Percentiles rank a stretch among this genome's conserved stretches.
Conservation (phyloP, 2,797 vertebrate genomes). For the Parauchenoglanis ngamensis region DNA sequence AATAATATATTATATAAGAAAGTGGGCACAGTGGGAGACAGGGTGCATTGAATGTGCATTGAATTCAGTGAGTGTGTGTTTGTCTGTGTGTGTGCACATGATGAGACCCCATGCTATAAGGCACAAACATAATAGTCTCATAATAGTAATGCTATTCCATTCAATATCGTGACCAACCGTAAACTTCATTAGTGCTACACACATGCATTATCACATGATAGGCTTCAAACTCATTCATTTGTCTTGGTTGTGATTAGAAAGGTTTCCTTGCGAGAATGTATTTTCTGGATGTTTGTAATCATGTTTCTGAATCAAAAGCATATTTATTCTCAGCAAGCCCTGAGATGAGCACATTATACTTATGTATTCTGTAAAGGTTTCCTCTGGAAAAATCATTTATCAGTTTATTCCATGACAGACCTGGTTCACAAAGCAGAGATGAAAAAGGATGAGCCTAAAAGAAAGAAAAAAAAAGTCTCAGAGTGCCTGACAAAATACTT, state of each 20-base stretch:
- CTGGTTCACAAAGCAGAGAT: slow-evolving; percentile 11
- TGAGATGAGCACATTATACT: slow-evolving; percentile 10
- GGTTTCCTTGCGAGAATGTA: not conserved
- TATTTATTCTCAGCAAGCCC: slow-evolving; percentile 22
- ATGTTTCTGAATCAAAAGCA: slow-evolving; percentile 15
- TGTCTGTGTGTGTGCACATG: not conserved
- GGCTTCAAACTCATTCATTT: not conserved
- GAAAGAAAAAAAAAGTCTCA: slow-evolving; percentile 5
- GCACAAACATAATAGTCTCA: not conserved
- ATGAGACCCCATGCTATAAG: not conserved
- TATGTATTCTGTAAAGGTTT: slow-evolving; percentile 24
- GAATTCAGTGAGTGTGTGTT: slow-evolving; percentile 3
- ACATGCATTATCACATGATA: not conserved
- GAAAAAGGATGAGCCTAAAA: slow-evolving; percentile 21
- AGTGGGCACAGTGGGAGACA: too few species aligned
- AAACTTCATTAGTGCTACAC: slow-evolving; percentile 21
- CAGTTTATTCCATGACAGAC: slow-evolving; percentile 34
- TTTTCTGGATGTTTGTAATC: not conserved
- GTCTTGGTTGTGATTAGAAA: slow-evolving; percentile 19
- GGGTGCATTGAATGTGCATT: too few species aligned
- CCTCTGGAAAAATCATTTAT: slow-evolving; percentile 19
- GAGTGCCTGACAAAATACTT: slow-evolving; percentile 29
- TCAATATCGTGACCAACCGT: slow-evolving; percentile 10
- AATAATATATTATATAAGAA: too few species aligned
- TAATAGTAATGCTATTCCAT: slow-evolving; percentile 15